Evolutionary conservation across 2,888 invertebrate species (phyloP), one percentile per base, ranked within the genome.

Genomic region (Lasioglossum marginatum): DNA sequence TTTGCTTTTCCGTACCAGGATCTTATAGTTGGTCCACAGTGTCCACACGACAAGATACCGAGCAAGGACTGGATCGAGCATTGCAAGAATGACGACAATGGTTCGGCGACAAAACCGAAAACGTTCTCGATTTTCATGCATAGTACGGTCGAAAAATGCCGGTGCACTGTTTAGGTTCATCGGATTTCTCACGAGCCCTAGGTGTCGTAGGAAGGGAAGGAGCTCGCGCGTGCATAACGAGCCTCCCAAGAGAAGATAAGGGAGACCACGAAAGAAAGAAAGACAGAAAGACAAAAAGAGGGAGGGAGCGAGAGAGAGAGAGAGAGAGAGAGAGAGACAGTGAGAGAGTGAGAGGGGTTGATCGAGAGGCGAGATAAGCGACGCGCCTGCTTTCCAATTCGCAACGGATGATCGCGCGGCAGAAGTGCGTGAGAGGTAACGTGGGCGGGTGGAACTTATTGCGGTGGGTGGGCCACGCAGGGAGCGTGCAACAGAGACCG

Each of bases 391-490:
- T 89, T 92, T 91, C 90, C 93, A 92, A 93, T 93, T 91, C 89
- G 92, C 92, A 90, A 92, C 92, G 91, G 92, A 93, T 92, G 92
- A 91, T 92, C 91, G 89, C 92, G 87, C 92, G 87, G 89, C 89
- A 87, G 90, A 88, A 88, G 90, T 91, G 90, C 90, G 92, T 89
- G 90, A 91, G 90, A 91, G 90, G 89, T 89, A 90, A 91, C 91
- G 93, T 93, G 93, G 93, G 93, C 92, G 93, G 92, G 92, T 92
- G 93, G 89, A 91, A 93, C 91, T 90, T 92, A 91, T 91, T 91
- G 89, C 89, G 87, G 92, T 93, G 93, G 93, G 93, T 92, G 92
- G 92, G 89, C 91, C 89, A 86, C 87, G 82, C 77, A 88, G 87
- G 77, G 85, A 83, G 77, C 84, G 88, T 81, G 83, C 79, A 78